Evolutionary conservation across 2,113 vertebrate genomes (phyloP).

Genomic region (Pardalotus punctatus): DNA sequence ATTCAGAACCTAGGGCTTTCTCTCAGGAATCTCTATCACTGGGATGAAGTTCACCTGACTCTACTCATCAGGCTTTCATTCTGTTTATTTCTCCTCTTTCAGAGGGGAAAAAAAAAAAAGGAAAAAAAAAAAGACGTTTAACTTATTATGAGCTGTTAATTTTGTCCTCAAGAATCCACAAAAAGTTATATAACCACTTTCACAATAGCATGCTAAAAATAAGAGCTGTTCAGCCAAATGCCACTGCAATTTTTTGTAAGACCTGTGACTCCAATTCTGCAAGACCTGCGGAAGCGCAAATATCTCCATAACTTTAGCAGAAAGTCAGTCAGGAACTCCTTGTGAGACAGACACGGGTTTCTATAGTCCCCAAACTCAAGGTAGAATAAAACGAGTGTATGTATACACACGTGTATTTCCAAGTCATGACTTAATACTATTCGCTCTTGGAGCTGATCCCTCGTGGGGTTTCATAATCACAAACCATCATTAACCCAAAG

Average conservation of each 20-base stretch:
- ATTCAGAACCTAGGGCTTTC: background rate
- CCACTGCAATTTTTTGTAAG: slow-evolving; percentile 31
- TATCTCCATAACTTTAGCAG: background rate
- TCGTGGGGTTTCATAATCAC: background rate
- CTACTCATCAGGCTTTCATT: background rate
- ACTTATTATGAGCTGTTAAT: slow-evolving; percentile 24
- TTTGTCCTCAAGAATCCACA: slow-evolving; percentile 46
- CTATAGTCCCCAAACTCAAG: background rate
- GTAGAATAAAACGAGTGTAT: background rate
- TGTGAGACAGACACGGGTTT: background rate
- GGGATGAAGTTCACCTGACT: background rate
- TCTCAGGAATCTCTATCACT: background rate
- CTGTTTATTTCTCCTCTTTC: background rate
- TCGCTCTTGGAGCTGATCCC: background rate
- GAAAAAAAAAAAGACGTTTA: background rate
- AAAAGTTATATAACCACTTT: slow-evolving; percentile 62
- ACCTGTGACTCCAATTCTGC: slow-evolving; percentile 17
- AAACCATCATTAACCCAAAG: slow-evolving; percentile 22
- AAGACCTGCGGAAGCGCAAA: background rate
- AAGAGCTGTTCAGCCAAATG: slow-evolving; percentile 18
- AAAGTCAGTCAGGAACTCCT: background rate
- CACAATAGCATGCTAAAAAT: slow-evolving; percentile 52
- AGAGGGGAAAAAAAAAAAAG: accelerated
- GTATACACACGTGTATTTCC: background rate
- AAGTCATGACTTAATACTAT: background rate